Percentiles rank a stretch among this genome's conserved stretches.
Evolutionary conservation across 2,888 invertebrate species (phyloP).

Genomic region (Lochmaea capreae): DNA sequence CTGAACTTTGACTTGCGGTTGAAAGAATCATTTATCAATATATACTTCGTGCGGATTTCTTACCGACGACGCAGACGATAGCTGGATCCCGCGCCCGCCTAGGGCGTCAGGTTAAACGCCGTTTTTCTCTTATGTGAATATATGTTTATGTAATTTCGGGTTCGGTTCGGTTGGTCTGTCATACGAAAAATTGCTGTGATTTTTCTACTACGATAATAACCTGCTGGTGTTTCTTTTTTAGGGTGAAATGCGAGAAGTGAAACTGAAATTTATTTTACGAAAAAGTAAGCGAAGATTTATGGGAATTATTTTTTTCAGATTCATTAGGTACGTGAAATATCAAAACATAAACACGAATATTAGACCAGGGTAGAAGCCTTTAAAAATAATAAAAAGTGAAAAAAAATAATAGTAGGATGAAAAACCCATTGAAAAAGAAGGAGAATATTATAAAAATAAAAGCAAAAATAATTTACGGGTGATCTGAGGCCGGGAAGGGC

Average conservation of each 20-base stretch:
- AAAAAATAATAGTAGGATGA: too few relatives aligned
- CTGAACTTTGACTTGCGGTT: constrained; percentile 53
- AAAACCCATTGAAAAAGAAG: too few relatives aligned
- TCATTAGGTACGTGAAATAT: too few relatives aligned
- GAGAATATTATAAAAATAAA: too few relatives aligned
- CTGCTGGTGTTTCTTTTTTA: background rate
- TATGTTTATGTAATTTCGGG: constrained; percentile 45
- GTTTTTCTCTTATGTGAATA: constrained; percentile 45
- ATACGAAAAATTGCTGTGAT: constrained; percentile 16
- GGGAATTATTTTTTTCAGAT: background rate
- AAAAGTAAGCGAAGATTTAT: background rate
- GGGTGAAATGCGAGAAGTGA: background rate
- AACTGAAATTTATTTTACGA: background rate
- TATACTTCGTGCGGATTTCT: constrained; percentile 34
- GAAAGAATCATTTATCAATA: constrained; percentile 53
- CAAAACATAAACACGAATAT: too few relatives aligned
- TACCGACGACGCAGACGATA: constrained; percentile 1
- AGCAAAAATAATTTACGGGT: too few relatives aligned
- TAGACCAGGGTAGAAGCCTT: too few relatives aligned
- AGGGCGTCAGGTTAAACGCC: constrained; percentile 42
- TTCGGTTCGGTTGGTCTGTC: constrained; percentile 15
- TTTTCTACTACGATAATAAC: constrained; percentile 9
- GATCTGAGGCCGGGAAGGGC: too few relatives aligned
- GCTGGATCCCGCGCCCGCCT: background rate
- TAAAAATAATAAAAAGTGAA: too few relatives aligned